These are phyloP conservation scores for Actinemys pallida DNA, from an alignment of 2,113 vertebrate species.

Conservation along the genomic window DNA sequence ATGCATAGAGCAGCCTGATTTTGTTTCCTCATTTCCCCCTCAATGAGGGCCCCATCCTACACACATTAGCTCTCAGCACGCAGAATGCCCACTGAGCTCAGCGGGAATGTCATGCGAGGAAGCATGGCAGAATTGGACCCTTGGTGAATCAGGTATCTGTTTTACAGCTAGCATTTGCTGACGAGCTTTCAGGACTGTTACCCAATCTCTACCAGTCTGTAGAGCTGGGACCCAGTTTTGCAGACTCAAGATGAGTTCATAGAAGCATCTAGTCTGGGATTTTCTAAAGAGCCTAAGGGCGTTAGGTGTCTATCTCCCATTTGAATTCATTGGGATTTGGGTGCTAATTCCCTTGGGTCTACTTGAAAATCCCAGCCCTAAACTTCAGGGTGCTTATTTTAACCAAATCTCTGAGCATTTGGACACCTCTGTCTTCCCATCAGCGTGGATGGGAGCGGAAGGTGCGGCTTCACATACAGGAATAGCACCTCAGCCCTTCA, in stretches of 20 bases:
- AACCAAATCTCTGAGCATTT: not conserved
- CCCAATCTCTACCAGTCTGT: not conserved
- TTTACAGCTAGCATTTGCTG: not conserved
- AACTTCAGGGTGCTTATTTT: not conserved
- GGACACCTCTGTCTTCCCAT: not conserved
- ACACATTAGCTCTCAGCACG: not conserved
- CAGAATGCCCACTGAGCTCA: not conserved
- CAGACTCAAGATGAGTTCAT: not conserved
- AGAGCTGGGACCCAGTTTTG: not conserved
- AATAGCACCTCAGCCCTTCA: rapidly evolving
- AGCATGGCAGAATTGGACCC: not conserved
- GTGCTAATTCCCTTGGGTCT: not conserved
- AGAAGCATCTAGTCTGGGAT: not conserved
- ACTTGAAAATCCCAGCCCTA: not conserved
- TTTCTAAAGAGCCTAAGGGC: not conserved
- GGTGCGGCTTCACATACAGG: rapidly evolving
- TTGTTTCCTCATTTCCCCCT: not conserved
- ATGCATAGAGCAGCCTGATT: not conserved
- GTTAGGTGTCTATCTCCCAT: not conserved
- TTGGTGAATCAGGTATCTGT: not conserved
- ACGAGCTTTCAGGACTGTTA: not conserved
- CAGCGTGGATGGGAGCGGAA: not conserved
- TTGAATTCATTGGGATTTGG: not conserved
- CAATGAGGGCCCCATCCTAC: not conserved
- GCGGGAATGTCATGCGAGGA: not conserved